Conservation (phyloP, 1,140 invertebrate genomes). For the Drosophila nebulosa region DNA sequence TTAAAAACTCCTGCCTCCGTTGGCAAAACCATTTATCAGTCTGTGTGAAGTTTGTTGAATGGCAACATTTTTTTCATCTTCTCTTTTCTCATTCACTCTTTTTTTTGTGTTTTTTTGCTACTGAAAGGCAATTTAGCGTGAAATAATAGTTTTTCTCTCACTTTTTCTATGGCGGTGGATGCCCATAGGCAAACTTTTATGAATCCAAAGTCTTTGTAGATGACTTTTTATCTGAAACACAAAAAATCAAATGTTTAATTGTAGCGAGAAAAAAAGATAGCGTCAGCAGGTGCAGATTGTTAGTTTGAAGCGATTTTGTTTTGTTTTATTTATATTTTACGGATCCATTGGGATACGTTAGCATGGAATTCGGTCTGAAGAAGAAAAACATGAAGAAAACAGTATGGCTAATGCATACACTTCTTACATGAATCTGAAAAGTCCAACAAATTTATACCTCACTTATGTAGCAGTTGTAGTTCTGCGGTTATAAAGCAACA, state of each 20-base stretch:
- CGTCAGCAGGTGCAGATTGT: background rate
- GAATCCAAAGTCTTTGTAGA: conserved; percentile 16
- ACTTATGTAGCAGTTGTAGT: too few species aligned
- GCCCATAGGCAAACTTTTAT: conserved; percentile 4
- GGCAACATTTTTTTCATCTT: conserved; percentile 40
- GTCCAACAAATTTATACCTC: too few species aligned
- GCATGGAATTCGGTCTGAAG: too few species aligned
- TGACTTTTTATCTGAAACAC: conserved; percentile 13
- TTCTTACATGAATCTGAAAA: too few species aligned
- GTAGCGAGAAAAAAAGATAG: background rate
- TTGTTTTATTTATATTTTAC: too few species aligned
- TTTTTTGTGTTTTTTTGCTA: conserved; percentile 36
- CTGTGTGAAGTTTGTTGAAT: conserved; percentile 61
- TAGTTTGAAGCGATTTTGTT: too few species aligned
- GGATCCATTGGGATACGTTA: too few species aligned
- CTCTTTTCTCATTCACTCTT: conserved; percentile 22
- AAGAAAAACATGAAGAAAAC: too few species aligned
- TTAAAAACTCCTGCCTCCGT: conserved; percentile 20
- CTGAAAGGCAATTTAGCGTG: conserved; percentile 59
- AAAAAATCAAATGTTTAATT: background rate
- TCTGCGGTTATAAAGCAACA: too few species aligned
- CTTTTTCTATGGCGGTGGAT: conserved; percentile 7
- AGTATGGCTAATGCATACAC: too few species aligned
- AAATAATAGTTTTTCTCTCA: conserved; percentile 43
- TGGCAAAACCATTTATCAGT: conserved; percentile 58